phyloP scores from a whole-genome alignment of 2,797 vertebrate genomes.

The Lacerta viridis region DNA sequence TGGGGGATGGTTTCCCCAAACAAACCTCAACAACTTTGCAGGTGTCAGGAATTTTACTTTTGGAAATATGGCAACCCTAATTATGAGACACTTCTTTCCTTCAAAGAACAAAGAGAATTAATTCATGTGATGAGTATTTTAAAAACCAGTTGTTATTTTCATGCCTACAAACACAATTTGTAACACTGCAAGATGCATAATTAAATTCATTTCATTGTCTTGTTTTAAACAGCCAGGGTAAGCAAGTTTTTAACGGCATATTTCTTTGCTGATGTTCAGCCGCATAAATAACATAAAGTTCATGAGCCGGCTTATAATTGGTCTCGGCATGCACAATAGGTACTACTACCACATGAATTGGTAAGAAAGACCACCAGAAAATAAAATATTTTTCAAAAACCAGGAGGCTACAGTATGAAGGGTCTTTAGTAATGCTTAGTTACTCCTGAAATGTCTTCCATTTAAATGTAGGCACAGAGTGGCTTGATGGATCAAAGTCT shows the following conservation, averaged over 20 bases:
- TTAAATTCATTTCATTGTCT: background rate
- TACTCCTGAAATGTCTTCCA: background rate
- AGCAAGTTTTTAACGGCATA: background rate
- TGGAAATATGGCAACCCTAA: conserved; percentile 30
- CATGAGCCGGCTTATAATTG: background rate
- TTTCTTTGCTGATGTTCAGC: background rate
- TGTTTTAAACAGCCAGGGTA: background rate
- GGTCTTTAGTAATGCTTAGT: background rate
- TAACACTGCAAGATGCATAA: background rate
- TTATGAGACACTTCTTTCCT: conserved; percentile 66
- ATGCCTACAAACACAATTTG: conserved; percentile 43
- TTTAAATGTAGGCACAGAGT: background rate
- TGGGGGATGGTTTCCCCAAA: too few species aligned
- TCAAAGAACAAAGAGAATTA: conserved; percentile 72
- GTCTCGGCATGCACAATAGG: background rate
- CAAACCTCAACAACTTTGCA: too few species aligned
- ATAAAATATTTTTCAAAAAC: too few species aligned
- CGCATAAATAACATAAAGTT: background rate
- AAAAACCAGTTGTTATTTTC: conserved; percentile 65
- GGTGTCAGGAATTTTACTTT: too few species aligned
- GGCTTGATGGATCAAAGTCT: background rate
- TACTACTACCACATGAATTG: background rate
- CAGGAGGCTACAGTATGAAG: background rate
- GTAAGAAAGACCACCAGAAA: background rate
- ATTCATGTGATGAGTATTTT: conserved; percentile 70